Base-by-base conservation (phyloP, 2,797 vertebrate genomes). In the Cossypha dichroa region DNA sequence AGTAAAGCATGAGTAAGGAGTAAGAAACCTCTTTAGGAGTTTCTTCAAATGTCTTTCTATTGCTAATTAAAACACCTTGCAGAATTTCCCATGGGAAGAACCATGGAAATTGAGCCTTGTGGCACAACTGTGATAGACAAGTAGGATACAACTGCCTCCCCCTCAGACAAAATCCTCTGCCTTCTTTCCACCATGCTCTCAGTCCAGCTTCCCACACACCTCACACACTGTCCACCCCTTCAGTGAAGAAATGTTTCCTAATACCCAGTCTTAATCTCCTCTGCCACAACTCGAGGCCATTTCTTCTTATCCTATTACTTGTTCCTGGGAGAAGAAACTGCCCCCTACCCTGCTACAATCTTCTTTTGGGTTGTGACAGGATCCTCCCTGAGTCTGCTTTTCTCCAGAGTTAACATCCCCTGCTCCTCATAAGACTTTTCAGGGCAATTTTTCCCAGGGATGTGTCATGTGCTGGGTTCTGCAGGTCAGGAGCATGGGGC, bases 21-120 rank as follows among this genome's bases (percentile, higher is more conserved):
- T 31, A 81, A 64, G 33, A 76, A 77, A 58, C 78, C 72, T 78
- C 10, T 23, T 23, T 23, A 46, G 45, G 6, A 72, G 25, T 41
- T 38, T 83, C 75, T 83, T 85, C n/a, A 80, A 48, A 54, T 36
- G 6, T 52, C 40, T 56, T 67, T 85, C 60, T 74, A 8, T 46
- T 51, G 68, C 84, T 91, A 87, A 95, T 92, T 92, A 92, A 92
- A 95, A 67, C 25, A 25, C 34, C 0, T 0, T 21, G 46, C 13
- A 67, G 38, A 60, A 70, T 51, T 90, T 83, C 84, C 78, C 78
- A 34, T 15, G 60, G 34, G 90, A 91, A 8, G 25, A 79, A 74
- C 68, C 4, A 13, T 13, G 46, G 78, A 92, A 94, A 92, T 72
- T 52, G 46, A 88, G 68, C 78, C 75, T n/a, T 64, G 31, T 68